These are phyloP conservation scores for Menidia menidia DNA, from an alignment of 2,797 vertebrate species.

Conservation along the genomic window DNA sequence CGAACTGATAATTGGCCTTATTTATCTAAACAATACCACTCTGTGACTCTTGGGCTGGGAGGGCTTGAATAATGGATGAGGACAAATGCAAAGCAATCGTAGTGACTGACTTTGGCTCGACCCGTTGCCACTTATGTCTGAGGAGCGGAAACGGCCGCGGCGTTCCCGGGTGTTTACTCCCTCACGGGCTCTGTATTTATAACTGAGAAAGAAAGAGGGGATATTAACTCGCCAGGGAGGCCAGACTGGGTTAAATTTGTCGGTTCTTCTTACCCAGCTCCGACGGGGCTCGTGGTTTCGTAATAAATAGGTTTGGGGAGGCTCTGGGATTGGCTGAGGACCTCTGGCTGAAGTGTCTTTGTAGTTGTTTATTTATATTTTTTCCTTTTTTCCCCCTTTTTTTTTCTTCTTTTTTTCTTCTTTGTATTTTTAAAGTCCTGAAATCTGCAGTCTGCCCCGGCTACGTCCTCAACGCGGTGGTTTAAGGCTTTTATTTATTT, in stretches of 20 bases:
- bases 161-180: slow-evolving; percentile 65
- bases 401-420: no score
- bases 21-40: slow-evolving; percentile 83
- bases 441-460: slow-evolving; percentile 20
- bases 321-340: slow-evolving; percentile 40
- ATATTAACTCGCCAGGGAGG: slow-evolving; percentile 71
- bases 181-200: slow-evolving; percentile 52
- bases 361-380: no score
- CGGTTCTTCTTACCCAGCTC: slow-evolving; percentile 63
- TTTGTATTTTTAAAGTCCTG: slow-evolving; percentile 24
- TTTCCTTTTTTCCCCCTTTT: no score
- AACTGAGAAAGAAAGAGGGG: slow-evolving; percentile 55
- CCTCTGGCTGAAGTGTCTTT: slow-evolving; percentile 53
- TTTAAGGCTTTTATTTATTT: no score
- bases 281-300: slow-evolving; percentile 66
- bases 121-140: slow-evolving; percentile 59
- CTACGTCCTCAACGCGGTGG: slow-evolving; percentile 17
- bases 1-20: slow-evolving; percentile 80
- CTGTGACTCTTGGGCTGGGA: slow-evolving; percentile 65
- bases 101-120: slow-evolving; percentile 69
- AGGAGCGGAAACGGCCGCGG: slow-evolving; percentile 57
- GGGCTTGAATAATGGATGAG: slow-evolving; percentile 83
- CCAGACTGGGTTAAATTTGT: slow-evolving; percentile 72
- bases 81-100: slow-evolving; percentile 79
- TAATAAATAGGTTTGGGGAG: slow-evolving; percentile 73